phyloP scores from a whole-genome alignment of 1,140 invertebrate species.

The Himalopsyche phryganea region DNA sequence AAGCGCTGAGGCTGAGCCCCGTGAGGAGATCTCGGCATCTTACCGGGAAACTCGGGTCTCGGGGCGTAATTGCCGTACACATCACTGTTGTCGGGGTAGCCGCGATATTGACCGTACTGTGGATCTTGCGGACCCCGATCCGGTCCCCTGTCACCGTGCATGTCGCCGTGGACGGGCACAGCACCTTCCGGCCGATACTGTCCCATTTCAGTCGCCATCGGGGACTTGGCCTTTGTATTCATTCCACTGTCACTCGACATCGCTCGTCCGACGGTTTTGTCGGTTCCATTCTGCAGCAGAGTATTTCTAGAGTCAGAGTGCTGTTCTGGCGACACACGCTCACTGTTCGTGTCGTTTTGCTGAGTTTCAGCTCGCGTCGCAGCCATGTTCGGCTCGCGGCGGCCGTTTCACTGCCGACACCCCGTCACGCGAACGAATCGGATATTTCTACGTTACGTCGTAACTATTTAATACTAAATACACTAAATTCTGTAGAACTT shows the following conservation, averaged over 20 bases:
- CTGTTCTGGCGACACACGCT: conserved; percentile 58
- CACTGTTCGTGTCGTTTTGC: conserved; percentile 59
- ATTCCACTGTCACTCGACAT: conserved; percentile 48
- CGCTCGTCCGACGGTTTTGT: conserved; percentile 48
- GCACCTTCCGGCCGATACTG: conserved; percentile 38
- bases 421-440: conserved; percentile 33
- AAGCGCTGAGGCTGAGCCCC: conserved; percentile 47
- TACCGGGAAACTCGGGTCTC: conserved; percentile 47
- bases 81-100: conserved; percentile 44
- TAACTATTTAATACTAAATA: conserved; percentile 35
- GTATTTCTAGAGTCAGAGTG: conserved; percentile 59
- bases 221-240: conserved; percentile 53
- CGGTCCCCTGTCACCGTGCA: conserved; percentile 41
- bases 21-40: conserved; percentile 26
- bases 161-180: neutral
- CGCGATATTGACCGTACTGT: conserved; percentile 42
- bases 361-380: conserved; percentile 62
- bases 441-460: conserved; percentile 50
- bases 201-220: conserved; percentile 49
- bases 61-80: conserved; percentile 39
- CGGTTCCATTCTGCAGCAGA: conserved; percentile 57
- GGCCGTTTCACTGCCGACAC: conserved; percentile 43
- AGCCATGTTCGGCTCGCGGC: conserved; percentile 60
- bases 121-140: conserved; percentile 9
- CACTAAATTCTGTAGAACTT: conserved; percentile 46